Evolutionary conservation across 2,888 invertebrate species (phyloP).

Genomic region (Apotomis capreana): DNA sequence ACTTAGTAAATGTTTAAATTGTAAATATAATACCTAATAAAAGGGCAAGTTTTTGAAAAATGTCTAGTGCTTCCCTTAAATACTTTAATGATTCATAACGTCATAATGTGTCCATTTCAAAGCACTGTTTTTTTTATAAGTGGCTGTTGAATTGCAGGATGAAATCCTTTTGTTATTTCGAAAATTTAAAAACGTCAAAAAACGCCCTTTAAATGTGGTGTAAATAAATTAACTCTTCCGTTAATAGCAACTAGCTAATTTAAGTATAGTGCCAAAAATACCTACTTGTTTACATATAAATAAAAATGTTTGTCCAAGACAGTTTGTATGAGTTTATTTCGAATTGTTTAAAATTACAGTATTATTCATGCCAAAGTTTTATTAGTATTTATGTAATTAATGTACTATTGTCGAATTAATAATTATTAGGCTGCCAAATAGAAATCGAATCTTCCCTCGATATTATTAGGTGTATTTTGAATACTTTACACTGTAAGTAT

Average conservation of each 20-base stretch:
- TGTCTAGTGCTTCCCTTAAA: background rate
- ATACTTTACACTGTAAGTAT: too few relatives aligned
- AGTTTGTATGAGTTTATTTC: background rate
- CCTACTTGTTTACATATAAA: too few relatives aligned
- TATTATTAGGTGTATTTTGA: slow-evolving; percentile 1
- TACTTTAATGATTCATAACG: background rate
- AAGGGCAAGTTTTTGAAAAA: background rate
- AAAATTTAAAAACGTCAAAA: too few relatives aligned
- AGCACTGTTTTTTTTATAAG: slow-evolving; percentile 4
- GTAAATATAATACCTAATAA: slow-evolving; percentile 1
- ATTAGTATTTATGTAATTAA: background rate
- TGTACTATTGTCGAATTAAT: background rate
- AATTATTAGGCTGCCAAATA: background rate
- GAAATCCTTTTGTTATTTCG: slow-evolving; percentile 12
- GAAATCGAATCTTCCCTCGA: slow-evolving; percentile 15
- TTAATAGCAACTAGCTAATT: background rate
- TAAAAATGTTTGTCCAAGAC: background rate
- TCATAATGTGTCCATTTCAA: background rate
- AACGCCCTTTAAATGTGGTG: too few relatives aligned
- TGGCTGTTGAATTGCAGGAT: background rate
- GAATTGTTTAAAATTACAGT: background rate
- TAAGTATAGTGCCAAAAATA: background rate
- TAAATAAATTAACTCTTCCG: background rate
- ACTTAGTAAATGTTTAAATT: slow-evolving; percentile 1
- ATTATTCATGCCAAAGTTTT: background rate